Percentiles rank a stretch among this genome's conserved stretches.
phyloP scores from a whole-genome alignment of 2,797 vertebrate genomes.

The Anableps anableps region DNA sequence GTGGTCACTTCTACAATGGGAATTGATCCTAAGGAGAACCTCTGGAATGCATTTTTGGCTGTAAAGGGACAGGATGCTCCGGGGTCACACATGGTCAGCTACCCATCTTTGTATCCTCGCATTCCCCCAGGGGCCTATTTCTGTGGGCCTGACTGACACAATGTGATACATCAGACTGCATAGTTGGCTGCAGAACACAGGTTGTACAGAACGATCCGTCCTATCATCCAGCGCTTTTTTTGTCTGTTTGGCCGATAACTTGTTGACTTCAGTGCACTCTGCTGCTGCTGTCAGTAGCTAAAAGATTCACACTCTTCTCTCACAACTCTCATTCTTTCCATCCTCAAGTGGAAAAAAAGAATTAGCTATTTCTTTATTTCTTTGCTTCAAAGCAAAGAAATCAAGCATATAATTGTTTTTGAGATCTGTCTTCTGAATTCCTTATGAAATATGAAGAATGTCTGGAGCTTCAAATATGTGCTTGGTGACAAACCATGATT shows the following conservation, averaged over 20 bases:
- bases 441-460: conserved; percentile 31
- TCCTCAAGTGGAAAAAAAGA: neutral
- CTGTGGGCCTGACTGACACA: conserved; percentile 30
- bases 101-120: conserved; percentile 13
- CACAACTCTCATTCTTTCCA: conserved; percentile 14
- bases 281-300: conserved; percentile 39
- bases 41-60: conserved; percentile 55
- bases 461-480: conserved; percentile 23
- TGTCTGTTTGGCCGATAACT: conserved; percentile 57
- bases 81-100: conserved; percentile 51
- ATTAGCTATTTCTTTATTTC: conserved; percentile 20
- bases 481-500: neutral
- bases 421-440: neutral
- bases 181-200: conserved; percentile 43
- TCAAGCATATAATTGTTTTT: conserved; percentile 26
- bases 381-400: conserved; percentile 27
- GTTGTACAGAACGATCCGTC: conserved; percentile 34
- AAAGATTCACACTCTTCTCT: conserved; percentile 7
- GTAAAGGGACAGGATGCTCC: conserved; percentile 23
- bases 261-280: conserved; percentile 42
- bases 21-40: conserved; percentile 26
- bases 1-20: conserved; percentile 31
- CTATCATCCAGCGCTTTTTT: conserved; percentile 49
- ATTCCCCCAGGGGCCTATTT: conserved; percentile 26
- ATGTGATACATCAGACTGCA: conserved; percentile 33